Conservation (phyloP, 2,888 invertebrate genomes). For the Blera fallax region DNA sequence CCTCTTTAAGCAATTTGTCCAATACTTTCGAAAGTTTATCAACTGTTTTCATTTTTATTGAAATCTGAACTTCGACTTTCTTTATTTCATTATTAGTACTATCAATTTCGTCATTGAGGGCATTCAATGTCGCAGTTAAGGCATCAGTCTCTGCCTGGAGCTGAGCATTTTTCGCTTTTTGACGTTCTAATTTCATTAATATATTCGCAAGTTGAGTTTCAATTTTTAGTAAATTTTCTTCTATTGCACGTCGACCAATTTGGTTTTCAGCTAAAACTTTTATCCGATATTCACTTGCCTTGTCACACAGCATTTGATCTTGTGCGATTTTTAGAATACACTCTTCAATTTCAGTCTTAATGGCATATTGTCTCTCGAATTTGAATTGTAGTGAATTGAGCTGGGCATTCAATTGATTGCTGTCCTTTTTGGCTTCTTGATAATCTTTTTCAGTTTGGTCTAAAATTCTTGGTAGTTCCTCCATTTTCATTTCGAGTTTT, state of each 20-base stretch:
- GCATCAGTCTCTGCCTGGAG: conserved; percentile 75
- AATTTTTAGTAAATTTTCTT: conserved; percentile 79
- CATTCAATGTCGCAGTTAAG: conserved; percentile 77
- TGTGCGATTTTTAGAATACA: conserved; percentile 85
- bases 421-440: conserved; percentile 82
- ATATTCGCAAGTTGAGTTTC: conserved; percentile 84
- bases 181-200: conserved; percentile 81
- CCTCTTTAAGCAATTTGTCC: conserved; percentile 82
- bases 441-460: conserved; percentile 86
- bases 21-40: conserved; percentile 83
- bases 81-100: conserved; percentile 82
- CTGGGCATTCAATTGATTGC: conserved; percentile 77
- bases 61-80: conserved; percentile 81
- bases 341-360: conserved; percentile 86
- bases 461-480: conserved; percentile 83
- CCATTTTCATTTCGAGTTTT: conserved; percentile 83
- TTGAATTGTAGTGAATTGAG: conserved; percentile 79
- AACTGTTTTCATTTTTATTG: conserved; percentile 83
- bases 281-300: conserved; percentile 84
- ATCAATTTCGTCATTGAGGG: conserved; percentile 82
- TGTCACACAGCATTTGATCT: conserved; percentile 87
- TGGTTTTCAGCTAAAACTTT: conserved; percentile 82
- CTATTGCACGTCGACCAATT: conserved; percentile 81
- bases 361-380: conserved; percentile 83
- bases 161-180: conserved; percentile 75